Conservation (phyloP, 2,113 vertebrate species). For the Cromileptes altivelis region DNA sequence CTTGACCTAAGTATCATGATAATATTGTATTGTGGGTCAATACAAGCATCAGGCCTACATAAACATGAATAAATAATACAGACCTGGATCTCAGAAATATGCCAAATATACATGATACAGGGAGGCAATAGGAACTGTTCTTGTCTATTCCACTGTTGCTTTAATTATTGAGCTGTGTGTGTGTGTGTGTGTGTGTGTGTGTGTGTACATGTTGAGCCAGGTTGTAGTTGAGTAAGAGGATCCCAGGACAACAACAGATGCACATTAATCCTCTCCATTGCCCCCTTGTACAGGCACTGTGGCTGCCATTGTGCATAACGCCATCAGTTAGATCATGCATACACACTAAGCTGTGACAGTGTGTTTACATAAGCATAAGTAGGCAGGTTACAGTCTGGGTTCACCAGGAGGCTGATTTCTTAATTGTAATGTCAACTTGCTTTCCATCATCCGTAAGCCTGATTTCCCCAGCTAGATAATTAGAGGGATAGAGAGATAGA, state of each 20-base stretch:
- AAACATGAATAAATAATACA: constrained; percentile 55
- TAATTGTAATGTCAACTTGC: no score
- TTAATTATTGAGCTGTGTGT: constrained; percentile 28
- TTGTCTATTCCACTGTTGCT: neutral
- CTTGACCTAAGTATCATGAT: no score
- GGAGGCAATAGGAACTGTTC: neutral
- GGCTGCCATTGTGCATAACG: neutral
- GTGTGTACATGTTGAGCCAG: no score
- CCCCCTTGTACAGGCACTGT: neutral
- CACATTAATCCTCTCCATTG: neutral
- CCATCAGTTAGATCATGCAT: constrained; percentile 6
- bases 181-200: neutral
- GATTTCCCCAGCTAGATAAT: no score
- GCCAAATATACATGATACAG: constrained; percentile 19
- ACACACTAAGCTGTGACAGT: neutral
- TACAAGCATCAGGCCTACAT: constrained; percentile 17
- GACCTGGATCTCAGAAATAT: constrained; percentile 1
- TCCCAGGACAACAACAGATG: constrained; percentile 16
- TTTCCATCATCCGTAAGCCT: no score
- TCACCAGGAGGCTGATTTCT: no score
- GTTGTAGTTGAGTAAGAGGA: neutral
- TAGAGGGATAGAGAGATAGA: no score
- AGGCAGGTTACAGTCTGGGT: no score
- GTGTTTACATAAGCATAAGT: no score
- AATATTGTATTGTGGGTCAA: neutral